Evolutionary conservation across 2,888 invertebrate species (phyloP), one percentile per base, ranked within the genome.

Genomic region (Zhengitettix transpicula): DNA sequence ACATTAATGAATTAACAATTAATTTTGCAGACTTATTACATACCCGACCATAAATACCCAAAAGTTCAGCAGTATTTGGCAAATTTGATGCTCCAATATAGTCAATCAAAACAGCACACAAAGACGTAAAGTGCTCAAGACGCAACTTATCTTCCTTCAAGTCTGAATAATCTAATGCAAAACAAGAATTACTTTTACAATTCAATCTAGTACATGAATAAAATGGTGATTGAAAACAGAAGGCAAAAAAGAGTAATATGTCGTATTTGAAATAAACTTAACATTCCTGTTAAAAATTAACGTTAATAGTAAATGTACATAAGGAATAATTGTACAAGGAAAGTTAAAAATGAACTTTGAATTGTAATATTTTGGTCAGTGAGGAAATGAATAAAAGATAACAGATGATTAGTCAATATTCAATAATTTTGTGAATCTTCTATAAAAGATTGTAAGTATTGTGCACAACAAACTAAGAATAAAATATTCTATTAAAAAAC

Each of bases 1-100:
- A n/a, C n/a, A 28, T 28, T 5, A 28, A 28, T 28, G 3, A 28
- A 28, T 28, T 28, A 5, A 2, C 28, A 28, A 28, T 28, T 28
- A 2, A 28, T 28, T 2, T 28, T 28, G 28, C 28, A 28, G 28
- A 62, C 55, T 28, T 28, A 57, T 63, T 58, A 74, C 80, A 76
- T 77, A 91, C 91, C 73, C 90, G 81, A 59, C 94, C 93, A 77
- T 89, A 95, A 64, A 93, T 82, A 58, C 87, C 87, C 76, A 91
- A 79, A 10, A 94, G 74, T 70, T 90, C 88, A 0, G 83, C 81
- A 16, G 80, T 75, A 70, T 87, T 86, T 9, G 93, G 92, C 58
- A 93, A 72, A 40, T 80, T 77, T 59, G 80, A 75, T 64, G 82
- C 81, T 42, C 81, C 83, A 58, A 92, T 76, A 72, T 85, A 87